Evolutionary conservation across 2,113 vertebrate genomes (phyloP).

Genomic region (Lamprologus callipterus): DNA sequence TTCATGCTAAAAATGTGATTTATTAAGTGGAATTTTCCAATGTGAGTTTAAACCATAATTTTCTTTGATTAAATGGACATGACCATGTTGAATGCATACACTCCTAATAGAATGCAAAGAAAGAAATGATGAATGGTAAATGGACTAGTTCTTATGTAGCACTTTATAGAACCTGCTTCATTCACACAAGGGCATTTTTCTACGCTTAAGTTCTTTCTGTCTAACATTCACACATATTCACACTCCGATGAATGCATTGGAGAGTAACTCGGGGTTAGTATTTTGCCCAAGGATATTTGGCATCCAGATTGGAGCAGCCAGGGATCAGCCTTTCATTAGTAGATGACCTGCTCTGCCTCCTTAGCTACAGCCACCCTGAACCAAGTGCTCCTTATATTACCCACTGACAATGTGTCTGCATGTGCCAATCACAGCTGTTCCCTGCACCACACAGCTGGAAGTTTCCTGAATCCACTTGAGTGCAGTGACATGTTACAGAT

Average conservation of each 20-base stretch:
- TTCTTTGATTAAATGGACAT: background rate
- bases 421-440: background rate
- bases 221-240: background rate
- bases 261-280: background rate
- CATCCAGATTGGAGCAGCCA: background rate
- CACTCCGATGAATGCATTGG: background rate
- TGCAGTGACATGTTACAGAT: background rate
- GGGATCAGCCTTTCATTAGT: background rate
- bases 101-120: background rate
- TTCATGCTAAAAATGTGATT: background rate
- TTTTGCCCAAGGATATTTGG: background rate
- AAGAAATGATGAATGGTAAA: background rate
- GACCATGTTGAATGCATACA: background rate
- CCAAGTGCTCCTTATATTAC: background rate
- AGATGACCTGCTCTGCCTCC: background rate
- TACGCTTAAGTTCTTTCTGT: fast-evolving
- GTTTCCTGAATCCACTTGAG: background rate
- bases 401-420: background rate
- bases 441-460: background rate
- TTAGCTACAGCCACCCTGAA: background rate
- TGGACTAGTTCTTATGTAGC: background rate
- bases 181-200: background rate
- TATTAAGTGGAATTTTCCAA: background rate
- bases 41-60: background rate
- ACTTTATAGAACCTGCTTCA: background rate